Percentiles rank a stretch among this genome's conserved stretches.
Evolutionary conservation across 2,888 invertebrate species (phyloP).

Genomic region (Eupithecia subumbrata): DNA sequence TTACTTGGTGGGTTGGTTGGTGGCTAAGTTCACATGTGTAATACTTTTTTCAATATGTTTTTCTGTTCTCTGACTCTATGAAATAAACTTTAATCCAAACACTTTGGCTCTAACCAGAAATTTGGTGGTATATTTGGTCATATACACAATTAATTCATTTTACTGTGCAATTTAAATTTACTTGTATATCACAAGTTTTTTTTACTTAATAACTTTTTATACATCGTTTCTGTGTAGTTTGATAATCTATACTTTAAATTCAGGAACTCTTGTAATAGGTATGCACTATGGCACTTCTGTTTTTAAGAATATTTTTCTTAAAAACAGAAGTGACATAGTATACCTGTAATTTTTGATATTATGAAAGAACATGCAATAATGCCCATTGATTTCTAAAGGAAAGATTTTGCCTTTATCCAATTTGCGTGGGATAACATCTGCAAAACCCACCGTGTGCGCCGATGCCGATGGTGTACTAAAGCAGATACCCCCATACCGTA

Average conservation of each 20-base stretch:
- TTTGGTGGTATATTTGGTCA: too few relatives aligned
- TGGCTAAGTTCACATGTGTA: not conserved
- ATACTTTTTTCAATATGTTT: too few relatives aligned
- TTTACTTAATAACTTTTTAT: not conserved
- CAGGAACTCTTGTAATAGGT: not conserved
- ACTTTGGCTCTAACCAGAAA: not conserved
- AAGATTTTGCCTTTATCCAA: not conserved
- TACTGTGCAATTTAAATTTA: too few relatives aligned
- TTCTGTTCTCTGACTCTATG: not conserved
- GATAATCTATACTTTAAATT: not conserved
- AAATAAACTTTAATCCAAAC: not conserved
- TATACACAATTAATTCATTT: too few relatives aligned
- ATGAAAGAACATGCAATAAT: not conserved
- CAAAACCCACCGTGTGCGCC: conserved; percentile 54
- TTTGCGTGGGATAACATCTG: conserved; percentile 7
- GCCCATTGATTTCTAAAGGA: not conserved
- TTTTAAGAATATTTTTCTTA: too few relatives aligned
- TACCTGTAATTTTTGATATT: too few relatives aligned
- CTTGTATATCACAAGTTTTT: too few relatives aligned
- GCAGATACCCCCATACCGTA: conserved; percentile 75
- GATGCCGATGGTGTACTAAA: conserved; percentile 41
- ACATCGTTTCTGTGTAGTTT: too few relatives aligned
- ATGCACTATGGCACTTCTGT: too few relatives aligned
- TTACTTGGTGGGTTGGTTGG: not conserved
- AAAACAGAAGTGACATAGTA: too few relatives aligned